phyloP scores from a whole-genome alignment of 1,140 invertebrate genomes.

The Macrocentrus cingulum region DNA sequence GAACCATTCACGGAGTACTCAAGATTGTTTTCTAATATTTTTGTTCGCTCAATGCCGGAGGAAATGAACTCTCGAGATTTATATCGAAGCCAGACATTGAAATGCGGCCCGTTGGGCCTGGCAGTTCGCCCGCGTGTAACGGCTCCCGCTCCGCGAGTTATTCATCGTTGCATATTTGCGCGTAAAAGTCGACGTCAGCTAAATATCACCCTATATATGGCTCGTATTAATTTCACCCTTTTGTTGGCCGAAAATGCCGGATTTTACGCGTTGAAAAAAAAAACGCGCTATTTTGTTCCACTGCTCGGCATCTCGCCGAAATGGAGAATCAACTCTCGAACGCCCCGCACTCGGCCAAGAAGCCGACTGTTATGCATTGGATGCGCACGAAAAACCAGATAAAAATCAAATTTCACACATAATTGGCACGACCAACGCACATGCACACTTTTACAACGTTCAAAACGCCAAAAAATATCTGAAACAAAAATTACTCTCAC shows the following conservation, averaged over 20 bases:
- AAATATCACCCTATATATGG: too few species aligned
- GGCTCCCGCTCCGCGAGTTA: constrained; percentile 35
- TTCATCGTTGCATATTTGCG: too few species aligned
- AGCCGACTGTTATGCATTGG: constrained; percentile 10
- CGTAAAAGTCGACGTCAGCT: too few species aligned
- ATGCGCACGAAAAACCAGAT: constrained; percentile 8
- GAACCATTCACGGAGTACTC: constrained; percentile 36
- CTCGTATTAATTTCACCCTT: too few species aligned
- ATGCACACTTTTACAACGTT: background rate
- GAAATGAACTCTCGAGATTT: constrained; percentile 46
- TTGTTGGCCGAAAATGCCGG: background rate
- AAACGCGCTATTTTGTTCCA: constrained; percentile 2
- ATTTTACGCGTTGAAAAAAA: background rate
- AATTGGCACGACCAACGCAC: constrained; percentile 15
- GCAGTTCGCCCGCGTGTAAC: constrained; percentile 28
- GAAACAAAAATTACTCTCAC: background rate
- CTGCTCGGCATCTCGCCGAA: background rate
- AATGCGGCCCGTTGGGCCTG: constrained; percentile 29
- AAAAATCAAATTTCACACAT: constrained; percentile 25
- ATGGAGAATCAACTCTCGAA: background rate
- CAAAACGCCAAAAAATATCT: constrained; percentile 11
- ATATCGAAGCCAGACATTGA: constrained; percentile 38
- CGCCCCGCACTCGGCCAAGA: too few species aligned
- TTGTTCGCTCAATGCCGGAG: constrained; percentile 43
- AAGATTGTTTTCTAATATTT: constrained; percentile 48